Evolutionary conservation across 2,888 invertebrate species (phyloP).

Genomic region (Encarsia formosa): DNA sequence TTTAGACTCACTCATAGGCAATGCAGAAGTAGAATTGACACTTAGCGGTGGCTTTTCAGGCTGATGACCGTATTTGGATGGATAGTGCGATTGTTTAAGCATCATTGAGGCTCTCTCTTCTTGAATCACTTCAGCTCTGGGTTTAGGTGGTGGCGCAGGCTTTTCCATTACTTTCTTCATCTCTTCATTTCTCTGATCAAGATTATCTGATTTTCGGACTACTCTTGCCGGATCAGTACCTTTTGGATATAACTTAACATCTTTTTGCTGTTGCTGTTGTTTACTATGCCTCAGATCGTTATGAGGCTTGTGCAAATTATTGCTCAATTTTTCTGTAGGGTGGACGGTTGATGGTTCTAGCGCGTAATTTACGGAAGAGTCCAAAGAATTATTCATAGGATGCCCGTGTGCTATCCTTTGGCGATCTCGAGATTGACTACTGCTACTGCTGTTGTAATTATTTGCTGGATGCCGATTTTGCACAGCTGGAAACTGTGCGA

Average conservation of each 20-base stretch:
- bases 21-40: constrained; percentile 2
- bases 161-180: constrained; percentile 46
- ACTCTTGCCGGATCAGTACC: constrained; percentile 30
- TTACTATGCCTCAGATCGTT: constrained; percentile 41
- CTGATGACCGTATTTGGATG: constrained; percentile 37
- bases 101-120: constrained; percentile 40
- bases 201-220: constrained; percentile 32
- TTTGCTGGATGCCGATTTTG: constrained; percentile 19
- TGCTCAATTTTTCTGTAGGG: constrained; percentile 38
- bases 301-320: constrained; percentile 38
- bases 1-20: constrained; percentile 23
- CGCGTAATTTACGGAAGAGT: constrained; percentile 7
- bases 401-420: constrained; percentile 39
- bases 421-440: constrained; percentile 28
- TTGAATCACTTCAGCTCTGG: constrained; percentile 36
- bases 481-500: constrained; percentile 14
- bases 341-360: constrained; percentile 30
- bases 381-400: constrained; percentile 23
- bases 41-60: constrained; percentile 27
- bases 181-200: constrained; percentile 44
- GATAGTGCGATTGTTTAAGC: constrained; percentile 42
- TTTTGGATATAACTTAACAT: constrained; percentile 39
- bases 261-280: constrained; percentile 36
- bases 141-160: constrained; percentile 39
- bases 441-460: constrained; percentile 11